phyloP scores from a whole-genome alignment of 1,140 invertebrate genomes.

The Saccostrea glomerata region DNA sequence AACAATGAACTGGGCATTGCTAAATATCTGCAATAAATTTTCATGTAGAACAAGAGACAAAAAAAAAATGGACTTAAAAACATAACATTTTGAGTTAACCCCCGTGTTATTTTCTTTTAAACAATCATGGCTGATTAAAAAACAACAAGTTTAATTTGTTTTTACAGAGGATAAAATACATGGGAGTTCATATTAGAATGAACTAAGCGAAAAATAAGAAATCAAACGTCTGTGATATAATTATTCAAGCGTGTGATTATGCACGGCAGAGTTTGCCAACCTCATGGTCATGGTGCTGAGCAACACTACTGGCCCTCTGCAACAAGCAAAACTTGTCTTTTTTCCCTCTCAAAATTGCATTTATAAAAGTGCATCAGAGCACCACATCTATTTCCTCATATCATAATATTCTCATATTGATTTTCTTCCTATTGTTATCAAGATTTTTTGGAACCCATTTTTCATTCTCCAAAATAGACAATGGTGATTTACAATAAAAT shows the following conservation, averaged over 20 bases:
- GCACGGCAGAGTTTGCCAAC: constrained; percentile 38
- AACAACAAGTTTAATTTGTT: no score
- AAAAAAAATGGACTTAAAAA: no score
- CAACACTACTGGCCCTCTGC: constrained; percentile 41
- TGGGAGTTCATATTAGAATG: constrained; percentile 24
- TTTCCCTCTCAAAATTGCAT: not conserved
- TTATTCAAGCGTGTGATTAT: constrained; percentile 36
- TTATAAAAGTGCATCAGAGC: not conserved
- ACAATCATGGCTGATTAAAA: no score
- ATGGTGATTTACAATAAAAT: no score
- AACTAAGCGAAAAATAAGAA: constrained; percentile 8
- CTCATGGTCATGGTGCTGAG: constrained; percentile 46
- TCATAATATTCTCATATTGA: not conserved
- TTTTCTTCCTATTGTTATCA: not conserved
- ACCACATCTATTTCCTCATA: not conserved
- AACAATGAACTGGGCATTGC: no score
- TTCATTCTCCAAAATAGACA: not conserved
- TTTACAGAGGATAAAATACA: constrained; percentile 9
- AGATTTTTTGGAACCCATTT: not conserved
- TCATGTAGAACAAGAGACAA: no score
- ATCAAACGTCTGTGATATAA: constrained; percentile 19
- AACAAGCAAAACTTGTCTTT: constrained; percentile 34
- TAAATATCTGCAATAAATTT: no score
- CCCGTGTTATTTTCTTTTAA: no score
- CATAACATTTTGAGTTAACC: no score